Evolutionary conservation across 2,888 invertebrate species (phyloP).

Genomic region (Dicycla oo): DNA sequence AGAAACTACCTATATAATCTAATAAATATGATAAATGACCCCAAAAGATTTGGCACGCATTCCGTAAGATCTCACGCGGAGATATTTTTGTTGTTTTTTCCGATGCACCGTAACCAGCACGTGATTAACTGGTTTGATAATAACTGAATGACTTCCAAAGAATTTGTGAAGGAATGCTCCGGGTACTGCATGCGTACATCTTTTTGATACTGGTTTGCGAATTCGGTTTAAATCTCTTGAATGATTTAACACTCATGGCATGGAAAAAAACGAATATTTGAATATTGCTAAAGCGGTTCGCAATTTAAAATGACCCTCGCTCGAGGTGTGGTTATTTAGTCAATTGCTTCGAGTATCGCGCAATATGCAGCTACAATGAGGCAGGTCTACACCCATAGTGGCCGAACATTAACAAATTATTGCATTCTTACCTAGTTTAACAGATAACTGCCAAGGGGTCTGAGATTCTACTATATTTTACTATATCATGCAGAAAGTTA

Average conservation of each 20-base stretch:
- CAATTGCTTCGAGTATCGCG: slow-evolving; percentile 39
- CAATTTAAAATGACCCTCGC: slow-evolving; percentile 46
- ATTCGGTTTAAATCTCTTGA: slow-evolving; percentile 15
- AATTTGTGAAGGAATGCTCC: slow-evolving; percentile 27
- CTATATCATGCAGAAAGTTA: slow-evolving; percentile 19
- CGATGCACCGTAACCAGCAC: slow-evolving; percentile 19
- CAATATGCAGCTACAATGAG: slow-evolving; percentile 25
- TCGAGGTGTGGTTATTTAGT: slow-evolving; percentile 36
- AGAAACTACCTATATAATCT: neutral
- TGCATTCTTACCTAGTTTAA: slow-evolving; percentile 19
- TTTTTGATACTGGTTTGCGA: slow-evolving; percentile 16
- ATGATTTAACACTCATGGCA: slow-evolving; percentile 4
- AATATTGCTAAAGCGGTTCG: slow-evolving; percentile 48
- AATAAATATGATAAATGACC: slow-evolving; percentile 3
- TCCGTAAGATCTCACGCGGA: slow-evolving; percentile 2
- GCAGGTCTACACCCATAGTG: slow-evolving; percentile 9
- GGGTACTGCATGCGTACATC: neutral
- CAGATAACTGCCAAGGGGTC: slow-evolving; percentile 2
- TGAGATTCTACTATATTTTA: no score
- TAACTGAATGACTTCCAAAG: slow-evolving; percentile 25
- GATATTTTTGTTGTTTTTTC: slow-evolving; percentile 26
- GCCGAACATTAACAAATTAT: slow-evolving; percentile 19
- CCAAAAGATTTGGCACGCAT: slow-evolving; percentile 17
- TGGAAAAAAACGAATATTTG: slow-evolving; percentile 26
- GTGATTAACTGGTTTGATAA: slow-evolving; percentile 44